phyloP scores from a whole-genome alignment of 2,113 vertebrate genomes.

The Fukomys damarensis region DNA sequence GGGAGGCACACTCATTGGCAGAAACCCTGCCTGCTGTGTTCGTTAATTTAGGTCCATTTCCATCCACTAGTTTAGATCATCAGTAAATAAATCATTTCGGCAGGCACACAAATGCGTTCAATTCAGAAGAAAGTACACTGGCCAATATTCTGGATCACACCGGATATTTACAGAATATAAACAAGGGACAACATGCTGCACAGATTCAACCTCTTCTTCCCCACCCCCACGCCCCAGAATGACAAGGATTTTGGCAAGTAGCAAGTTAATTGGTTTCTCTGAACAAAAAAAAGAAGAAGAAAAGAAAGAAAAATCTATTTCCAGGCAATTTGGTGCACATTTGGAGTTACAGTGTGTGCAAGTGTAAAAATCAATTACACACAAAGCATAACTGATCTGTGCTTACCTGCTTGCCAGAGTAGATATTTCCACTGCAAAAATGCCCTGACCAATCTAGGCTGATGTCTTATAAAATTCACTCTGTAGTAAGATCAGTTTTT shows the following conservation, averaged over 20 bases:
- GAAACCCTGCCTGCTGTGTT: not conserved
- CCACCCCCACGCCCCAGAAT: not conserved
- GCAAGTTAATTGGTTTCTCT: not conserved
- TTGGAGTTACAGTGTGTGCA: not conserved
- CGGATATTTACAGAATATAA: not conserved
- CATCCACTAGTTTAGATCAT: not conserved
- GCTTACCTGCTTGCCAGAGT: not conserved
- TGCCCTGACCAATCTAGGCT: not conserved
- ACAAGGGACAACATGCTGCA: not conserved
- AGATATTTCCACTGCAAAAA: not conserved
- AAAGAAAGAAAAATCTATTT: not conserved
- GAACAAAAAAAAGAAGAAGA: not conserved
- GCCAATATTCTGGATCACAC: not conserved
- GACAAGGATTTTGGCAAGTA: not conserved
- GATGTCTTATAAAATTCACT: not conserved
- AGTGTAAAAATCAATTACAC: not conserved
- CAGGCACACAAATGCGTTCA: not conserved
- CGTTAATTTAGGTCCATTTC: conserved; percentile 21
- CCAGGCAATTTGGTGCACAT: not conserved
- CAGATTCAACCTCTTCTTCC: not conserved
- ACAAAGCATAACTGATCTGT: not conserved
- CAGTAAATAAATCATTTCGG: conserved; percentile 5
- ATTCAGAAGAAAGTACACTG: not conserved
- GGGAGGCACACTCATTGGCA: not conserved
- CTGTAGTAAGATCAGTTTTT: not conserved